Percentiles rank a stretch among this genome's conserved stretches.
phyloP scores from a whole-genome alignment of 2,888 invertebrate genomes.

The Torymus tubicola region DNA sequence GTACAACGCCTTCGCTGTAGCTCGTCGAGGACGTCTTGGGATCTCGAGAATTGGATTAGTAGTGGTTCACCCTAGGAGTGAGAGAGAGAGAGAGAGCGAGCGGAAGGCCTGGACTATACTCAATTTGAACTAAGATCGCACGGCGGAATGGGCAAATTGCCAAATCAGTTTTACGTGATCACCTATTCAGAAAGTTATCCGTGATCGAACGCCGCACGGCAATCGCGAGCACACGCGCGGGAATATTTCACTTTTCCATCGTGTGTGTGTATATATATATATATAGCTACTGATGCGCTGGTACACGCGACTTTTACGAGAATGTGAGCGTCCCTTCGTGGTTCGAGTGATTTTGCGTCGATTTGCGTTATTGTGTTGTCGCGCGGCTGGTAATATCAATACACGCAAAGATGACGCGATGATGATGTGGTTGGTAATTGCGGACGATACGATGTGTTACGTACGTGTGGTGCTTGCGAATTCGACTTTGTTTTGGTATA shows the following conservation, averaged over 20 bases:
- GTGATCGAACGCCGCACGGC: slow-evolving; percentile 65
- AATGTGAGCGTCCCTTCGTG: neutral
- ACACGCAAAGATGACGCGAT: no score
- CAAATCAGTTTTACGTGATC: slow-evolving; percentile 77
- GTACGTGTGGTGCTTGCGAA: no score
- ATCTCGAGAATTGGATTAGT: slow-evolving; percentile 76
- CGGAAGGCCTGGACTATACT: slow-evolving; percentile 72
- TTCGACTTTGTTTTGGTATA: no score
- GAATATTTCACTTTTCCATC: slow-evolving; percentile 62
- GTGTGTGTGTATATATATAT: neutral
- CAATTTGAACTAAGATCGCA: slow-evolving; percentile 76
- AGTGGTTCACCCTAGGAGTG: slow-evolving; percentile 73
- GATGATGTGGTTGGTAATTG: no score
- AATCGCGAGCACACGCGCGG: neutral
- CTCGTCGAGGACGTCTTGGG: slow-evolving; percentile 68
- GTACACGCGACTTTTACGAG: neutral
- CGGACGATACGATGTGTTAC: no score
- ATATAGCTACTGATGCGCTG: neutral
- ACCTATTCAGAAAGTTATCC: slow-evolving; percentile 76
- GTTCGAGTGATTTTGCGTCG: no score
- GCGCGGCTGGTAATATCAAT: no score
- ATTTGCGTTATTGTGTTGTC: no score
- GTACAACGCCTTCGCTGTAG: slow-evolving; percentile 14
- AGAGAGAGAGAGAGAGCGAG: slow-evolving; percentile 59
- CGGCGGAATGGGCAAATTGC: slow-evolving; percentile 74